Conservation (phyloP, 2,113 vertebrate genomes). For the Microcebus ravelobensis region DNA sequence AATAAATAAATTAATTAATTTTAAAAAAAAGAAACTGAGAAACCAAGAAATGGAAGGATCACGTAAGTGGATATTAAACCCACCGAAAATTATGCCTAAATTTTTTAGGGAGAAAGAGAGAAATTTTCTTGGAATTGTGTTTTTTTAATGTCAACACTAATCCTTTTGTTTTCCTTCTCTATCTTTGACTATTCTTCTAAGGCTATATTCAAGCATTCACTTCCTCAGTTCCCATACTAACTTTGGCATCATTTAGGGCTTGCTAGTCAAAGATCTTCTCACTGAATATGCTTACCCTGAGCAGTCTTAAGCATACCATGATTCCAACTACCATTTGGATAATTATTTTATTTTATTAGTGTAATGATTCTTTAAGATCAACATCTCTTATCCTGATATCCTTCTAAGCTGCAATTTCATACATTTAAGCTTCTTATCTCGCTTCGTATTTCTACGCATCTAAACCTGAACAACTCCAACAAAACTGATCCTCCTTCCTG, state of each 20-base stretch:
- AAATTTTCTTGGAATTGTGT: not conserved
- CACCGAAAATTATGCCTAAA: not conserved
- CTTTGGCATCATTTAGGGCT: not conserved
- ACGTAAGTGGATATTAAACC: not conserved
- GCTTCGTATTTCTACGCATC: not conserved
- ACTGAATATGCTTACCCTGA: not conserved
- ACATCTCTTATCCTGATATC: not conserved
- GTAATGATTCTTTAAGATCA: not conserved
- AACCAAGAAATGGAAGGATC: not conserved
- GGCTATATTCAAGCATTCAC: not conserved
- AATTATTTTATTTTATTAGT: not conserved
- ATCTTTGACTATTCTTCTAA: not conserved
- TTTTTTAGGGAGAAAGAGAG: not conserved
- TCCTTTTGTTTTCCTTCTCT: not conserved
- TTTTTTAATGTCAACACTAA: not conserved
- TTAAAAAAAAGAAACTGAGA: not conserved
- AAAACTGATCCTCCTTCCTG: not conserved
- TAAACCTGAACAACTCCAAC: not conserved
- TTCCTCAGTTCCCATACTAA: not conserved
- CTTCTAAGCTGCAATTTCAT: not conserved
- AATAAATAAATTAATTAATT: too few species aligned
- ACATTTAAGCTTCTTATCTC: not conserved
- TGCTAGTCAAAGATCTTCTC: not conserved
- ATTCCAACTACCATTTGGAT: not conserved
- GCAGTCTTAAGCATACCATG: not conserved